These are phyloP conservation scores for Chaetops frenatus DNA, from an alignment of 2,113 vertebrate species.

Conservation along the genomic window DNA sequence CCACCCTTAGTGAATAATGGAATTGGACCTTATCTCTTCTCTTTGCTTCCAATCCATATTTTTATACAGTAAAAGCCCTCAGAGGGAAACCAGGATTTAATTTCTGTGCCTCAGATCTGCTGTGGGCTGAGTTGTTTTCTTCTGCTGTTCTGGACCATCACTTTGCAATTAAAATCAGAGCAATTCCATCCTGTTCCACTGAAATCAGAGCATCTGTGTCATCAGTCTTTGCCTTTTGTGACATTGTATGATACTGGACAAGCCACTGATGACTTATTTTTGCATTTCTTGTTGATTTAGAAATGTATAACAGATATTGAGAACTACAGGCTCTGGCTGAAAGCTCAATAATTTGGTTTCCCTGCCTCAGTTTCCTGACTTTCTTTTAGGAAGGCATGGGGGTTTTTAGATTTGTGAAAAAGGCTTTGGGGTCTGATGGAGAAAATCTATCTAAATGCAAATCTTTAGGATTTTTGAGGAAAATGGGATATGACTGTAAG, in stretches of 20 bases:
- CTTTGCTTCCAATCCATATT: background rate
- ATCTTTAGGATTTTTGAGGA: background rate
- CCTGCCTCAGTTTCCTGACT: background rate
- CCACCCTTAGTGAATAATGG: background rate
- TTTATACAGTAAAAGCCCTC: background rate
- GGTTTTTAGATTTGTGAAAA: background rate
- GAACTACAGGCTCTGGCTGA: background rate
- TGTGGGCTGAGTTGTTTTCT: background rate
- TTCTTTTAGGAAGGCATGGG: background rate
- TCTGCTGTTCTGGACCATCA: background rate
- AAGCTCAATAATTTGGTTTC: background rate
- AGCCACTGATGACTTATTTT: background rate
- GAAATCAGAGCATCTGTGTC: background rate
- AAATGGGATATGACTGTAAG: background rate
- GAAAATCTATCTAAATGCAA: background rate
- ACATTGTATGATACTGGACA: background rate
- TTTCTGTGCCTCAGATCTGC: background rate
- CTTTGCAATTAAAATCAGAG: background rate
- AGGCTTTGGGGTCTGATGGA: background rate
- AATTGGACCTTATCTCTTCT: background rate
- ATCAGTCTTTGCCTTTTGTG: background rate
- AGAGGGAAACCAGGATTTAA: background rate
- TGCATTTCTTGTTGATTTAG: background rate
- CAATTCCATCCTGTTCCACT: background rate
- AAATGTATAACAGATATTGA: background rate